phyloP scores from a whole-genome alignment of 2,888 invertebrate species.

The Cheilosia vernalis region DNA sequence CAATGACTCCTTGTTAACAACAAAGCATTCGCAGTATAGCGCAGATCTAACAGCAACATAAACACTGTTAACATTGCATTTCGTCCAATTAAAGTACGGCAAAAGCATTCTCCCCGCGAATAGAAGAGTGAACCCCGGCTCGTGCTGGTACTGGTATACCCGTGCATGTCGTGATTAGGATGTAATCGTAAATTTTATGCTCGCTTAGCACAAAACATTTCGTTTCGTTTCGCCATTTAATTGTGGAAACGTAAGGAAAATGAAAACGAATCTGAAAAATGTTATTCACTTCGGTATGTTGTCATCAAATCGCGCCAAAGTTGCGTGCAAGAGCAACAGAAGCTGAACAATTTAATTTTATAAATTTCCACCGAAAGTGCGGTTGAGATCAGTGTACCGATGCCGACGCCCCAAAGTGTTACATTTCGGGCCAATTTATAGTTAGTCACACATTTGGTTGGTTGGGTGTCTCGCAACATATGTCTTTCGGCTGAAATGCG shows the following conservation, averaged over 20 bases:
- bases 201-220: conserved; percentile 61
- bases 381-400: background rate
- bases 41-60: conserved; percentile 13
- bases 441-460: conserved; percentile 15
- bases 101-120: conserved; percentile 2
- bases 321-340: conserved; percentile 29
- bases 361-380: conserved; percentile 6
- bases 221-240: conserved; percentile 65
- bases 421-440: conserved; percentile 3
- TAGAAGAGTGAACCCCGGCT: conserved; percentile 12
- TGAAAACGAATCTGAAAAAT: conserved; percentile 33
- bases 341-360: conserved; percentile 32
- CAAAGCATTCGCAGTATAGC: conserved; percentile 33
- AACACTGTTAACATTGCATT: conserved; percentile 64
- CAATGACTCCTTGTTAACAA: conserved; percentile 68
- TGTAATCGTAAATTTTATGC: conserved; percentile 68
- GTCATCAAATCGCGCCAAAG: conserved; percentile 54
- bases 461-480: conserved; percentile 4
- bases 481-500: conserved; percentile 14
- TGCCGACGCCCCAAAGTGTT: background rate
- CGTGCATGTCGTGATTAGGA: conserved; percentile 61
- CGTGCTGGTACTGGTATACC: background rate
- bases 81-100: conserved; percentile 61
- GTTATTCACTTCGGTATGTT: conserved; percentile 33
- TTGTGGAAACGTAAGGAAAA: conserved; percentile 45